phyloP scores from a whole-genome alignment of 2,797 vertebrate genomes.

The Serranus cabrilla region DNA sequence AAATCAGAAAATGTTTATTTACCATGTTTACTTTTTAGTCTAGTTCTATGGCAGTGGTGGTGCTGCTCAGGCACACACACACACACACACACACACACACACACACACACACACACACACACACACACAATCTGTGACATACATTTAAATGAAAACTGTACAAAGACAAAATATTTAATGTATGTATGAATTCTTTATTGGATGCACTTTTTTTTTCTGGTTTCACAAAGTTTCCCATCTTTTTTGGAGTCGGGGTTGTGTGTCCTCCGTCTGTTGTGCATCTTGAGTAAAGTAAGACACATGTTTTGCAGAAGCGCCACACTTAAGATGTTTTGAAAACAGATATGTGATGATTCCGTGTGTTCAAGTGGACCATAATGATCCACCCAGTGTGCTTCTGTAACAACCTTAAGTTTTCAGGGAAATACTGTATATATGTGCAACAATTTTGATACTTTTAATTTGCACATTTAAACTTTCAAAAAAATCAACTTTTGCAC shows the following conservation, averaged over 20 bases:
- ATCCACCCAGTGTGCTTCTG: background rate
- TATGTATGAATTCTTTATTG: too few relatives aligned
- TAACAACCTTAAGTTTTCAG: background rate
- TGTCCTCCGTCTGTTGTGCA: background rate
- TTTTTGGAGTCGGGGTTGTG: background rate
- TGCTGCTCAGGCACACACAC: too few relatives aligned
- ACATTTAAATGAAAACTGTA: too few relatives aligned
- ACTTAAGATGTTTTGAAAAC: background rate
- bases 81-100: too few relatives aligned
- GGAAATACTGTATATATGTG: background rate
- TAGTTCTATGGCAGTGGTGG: too few relatives aligned
- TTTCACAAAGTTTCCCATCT: background rate
- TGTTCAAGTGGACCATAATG: background rate
- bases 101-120: too few relatives aligned
- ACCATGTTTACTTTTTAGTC: too few relatives aligned
- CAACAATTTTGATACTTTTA: background rate
- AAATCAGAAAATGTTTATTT: too few relatives aligned
- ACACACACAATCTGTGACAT: too few relatives aligned
- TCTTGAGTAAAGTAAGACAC: background rate
- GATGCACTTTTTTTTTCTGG: too few relatives aligned
- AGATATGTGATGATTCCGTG: background rate
- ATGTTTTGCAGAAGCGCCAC: background rate
- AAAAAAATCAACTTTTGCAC: background rate
- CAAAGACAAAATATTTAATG: too few relatives aligned
- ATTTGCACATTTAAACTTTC: background rate